A percentile compares a stretch with the other conserved stretches of the same genome.
Evolutionary conservation across 2,888 invertebrate species (phyloP).

Genomic region (Nomada fabriciana): DNA sequence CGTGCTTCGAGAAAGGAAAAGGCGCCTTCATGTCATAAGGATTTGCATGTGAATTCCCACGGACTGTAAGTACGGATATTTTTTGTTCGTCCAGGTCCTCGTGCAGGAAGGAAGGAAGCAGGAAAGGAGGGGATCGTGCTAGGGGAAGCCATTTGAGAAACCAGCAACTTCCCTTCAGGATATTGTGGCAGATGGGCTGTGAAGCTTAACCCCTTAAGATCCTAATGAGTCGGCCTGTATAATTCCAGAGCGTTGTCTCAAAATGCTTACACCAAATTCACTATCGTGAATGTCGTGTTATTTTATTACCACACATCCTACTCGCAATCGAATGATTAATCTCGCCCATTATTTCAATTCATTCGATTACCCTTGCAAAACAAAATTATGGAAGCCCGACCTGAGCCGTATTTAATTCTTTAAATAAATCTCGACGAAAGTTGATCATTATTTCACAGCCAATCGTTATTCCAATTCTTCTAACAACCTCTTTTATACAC

Average conservation of each 20-base stretch:
- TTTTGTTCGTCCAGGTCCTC: conserved; percentile 52
- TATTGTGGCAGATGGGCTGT: conserved; percentile 66
- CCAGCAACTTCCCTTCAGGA: conserved; percentile 66
- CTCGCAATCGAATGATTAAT: too few species aligned
- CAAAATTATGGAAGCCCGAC: neutral
- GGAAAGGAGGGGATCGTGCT: conserved; percentile 56
- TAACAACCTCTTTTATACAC: too few species aligned
- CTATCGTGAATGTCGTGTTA: too few species aligned
- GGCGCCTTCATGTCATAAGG: conserved; percentile 57
- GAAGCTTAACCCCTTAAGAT: conserved; percentile 56
- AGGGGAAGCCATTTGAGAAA: conserved; percentile 62
- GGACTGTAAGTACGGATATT: conserved; percentile 50
- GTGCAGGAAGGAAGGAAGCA: conserved; percentile 62
- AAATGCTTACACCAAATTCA: neutral
- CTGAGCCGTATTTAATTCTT: neutral
- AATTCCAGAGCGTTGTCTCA: neutral
- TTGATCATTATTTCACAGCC: neutral
- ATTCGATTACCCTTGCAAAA: neutral
- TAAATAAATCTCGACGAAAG: neutral
- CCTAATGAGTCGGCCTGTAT: conserved; percentile 31
- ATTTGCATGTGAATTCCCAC: conserved; percentile 74
- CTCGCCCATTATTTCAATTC: neutral
- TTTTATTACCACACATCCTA: too few species aligned
- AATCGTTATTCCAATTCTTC: too few species aligned
- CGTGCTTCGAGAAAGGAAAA: conserved; percentile 51